phyloP scores from a whole-genome alignment of 2,888 invertebrate genomes.

The Morpho helenor region DNA sequence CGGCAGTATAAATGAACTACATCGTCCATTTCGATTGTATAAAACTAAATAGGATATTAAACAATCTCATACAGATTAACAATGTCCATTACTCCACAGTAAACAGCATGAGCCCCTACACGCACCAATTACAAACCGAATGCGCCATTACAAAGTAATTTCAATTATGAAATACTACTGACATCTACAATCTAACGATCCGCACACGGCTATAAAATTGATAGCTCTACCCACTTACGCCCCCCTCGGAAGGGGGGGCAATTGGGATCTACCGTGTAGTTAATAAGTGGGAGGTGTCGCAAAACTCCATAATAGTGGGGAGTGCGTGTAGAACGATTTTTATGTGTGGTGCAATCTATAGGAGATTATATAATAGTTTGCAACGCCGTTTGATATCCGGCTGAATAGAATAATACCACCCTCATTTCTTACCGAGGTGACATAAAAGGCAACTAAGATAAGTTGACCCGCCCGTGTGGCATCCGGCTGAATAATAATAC shows the following conservation, averaged over 20 bases:
- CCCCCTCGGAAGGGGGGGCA: conserved; percentile 40
- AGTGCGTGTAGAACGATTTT: conserved; percentile 45
- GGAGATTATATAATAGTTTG: conserved; percentile 7
- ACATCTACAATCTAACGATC: conserved; percentile 28
- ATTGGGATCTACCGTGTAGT: conserved; percentile 48
- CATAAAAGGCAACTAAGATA: no score
- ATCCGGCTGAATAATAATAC: no score
- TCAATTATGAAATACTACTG: conserved; percentile 32
- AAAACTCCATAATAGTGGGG: conserved; percentile 50
- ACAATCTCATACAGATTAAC: conserved; percentile 12
- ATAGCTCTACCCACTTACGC: conserved; percentile 33
- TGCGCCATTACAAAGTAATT: conserved; percentile 30
- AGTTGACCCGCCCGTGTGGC: no score
- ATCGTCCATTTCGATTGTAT: no score
- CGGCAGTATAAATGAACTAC: no score
- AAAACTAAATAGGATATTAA: conserved; percentile 3
- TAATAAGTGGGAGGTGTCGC: conserved; percentile 71
- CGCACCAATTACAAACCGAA: conserved; percentile 24
- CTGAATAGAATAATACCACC: no score
- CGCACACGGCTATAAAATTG: conserved; percentile 21
- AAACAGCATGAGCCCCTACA: conserved; percentile 17
- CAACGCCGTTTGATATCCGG: no score
- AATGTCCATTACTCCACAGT: conserved; percentile 14
- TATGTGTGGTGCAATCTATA: conserved; percentile 35
- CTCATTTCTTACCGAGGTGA: no score